Evolutionary conservation across 2,888 invertebrate species (phyloP).

Genomic region (Mantis religiosa): DNA sequence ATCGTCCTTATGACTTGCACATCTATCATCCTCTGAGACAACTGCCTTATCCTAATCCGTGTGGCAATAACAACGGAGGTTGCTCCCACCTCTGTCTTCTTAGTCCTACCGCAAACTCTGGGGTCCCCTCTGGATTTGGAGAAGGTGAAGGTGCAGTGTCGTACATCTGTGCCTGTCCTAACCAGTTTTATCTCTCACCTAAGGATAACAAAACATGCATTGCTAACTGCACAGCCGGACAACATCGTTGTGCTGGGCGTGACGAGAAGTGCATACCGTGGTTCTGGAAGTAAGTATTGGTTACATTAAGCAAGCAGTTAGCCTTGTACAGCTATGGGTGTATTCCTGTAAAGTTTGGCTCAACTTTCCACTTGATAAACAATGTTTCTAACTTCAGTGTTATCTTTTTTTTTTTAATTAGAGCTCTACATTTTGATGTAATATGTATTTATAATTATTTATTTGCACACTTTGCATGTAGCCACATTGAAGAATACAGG

Average conservation of each 20-base stretch:
- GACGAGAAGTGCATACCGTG: slow-evolving; percentile 72
- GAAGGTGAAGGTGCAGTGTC: slow-evolving; percentile 70
- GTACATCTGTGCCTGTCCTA: slow-evolving; percentile 89
- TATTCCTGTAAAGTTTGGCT: too few relatives aligned
- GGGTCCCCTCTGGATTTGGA: slow-evolving; percentile 63
- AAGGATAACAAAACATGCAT: slow-evolving; percentile 82
- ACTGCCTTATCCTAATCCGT: slow-evolving; percentile 81
- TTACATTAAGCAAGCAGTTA: background rate
- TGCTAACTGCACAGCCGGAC: slow-evolving; percentile 89
- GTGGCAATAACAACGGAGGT: slow-evolving; percentile 84
- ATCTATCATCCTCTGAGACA: slow-evolving; percentile 87
- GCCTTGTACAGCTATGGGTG: too few relatives aligned
- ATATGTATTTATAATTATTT: too few relatives aligned
- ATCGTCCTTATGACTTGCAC: slow-evolving; percentile 91
- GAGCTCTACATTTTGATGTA: too few relatives aligned
- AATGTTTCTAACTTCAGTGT: too few relatives aligned
- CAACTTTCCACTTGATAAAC: too few relatives aligned
- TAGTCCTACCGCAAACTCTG: slow-evolving; percentile 13
- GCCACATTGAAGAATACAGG: too few relatives aligned
- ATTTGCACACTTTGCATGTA: too few relatives aligned
- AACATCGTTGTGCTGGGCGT: slow-evolving; percentile 68
- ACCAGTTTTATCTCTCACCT: slow-evolving; percentile 76
- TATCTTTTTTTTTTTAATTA: too few relatives aligned
- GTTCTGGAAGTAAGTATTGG: slow-evolving; percentile 65
- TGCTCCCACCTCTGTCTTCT: slow-evolving; percentile 69